Percentiles rank a stretch among this genome's conserved stretches.
phyloP scores from a whole-genome alignment of 2,888 invertebrate genomes.

The Leptinotarsa peninsularis region DNA sequence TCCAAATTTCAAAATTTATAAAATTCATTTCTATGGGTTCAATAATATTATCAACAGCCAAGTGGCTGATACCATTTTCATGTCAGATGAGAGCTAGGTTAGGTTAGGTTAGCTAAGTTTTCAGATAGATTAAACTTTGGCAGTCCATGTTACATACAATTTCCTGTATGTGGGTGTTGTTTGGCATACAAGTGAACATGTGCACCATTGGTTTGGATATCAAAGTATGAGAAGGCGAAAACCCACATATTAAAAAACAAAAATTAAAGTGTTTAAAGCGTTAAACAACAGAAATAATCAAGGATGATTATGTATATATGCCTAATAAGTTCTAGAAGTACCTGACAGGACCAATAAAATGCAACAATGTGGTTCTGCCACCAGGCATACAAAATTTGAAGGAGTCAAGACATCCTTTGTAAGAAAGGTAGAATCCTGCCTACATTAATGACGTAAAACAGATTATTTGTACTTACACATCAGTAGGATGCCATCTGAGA shows the following conservation, averaged over 20 bases:
- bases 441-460: neutral
- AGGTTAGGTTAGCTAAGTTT: no score
- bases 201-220: neutral
- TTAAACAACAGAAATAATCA: no score
- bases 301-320: no score
- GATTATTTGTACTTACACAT: conserved; percentile 78
- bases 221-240: neutral
- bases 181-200: neutral
- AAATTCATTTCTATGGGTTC: no score
- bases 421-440: neutral
- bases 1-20: no score
- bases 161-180: neutral
- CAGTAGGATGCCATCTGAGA: conserved; percentile 81
- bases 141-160: neutral
- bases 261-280: neutral
- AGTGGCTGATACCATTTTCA: no score
- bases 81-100: no score
- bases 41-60: no score
- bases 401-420: neutral
- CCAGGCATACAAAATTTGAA: neutral
- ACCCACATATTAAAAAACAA: neutral
- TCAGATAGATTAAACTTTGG: neutral
- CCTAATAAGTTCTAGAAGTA: no score
- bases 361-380: neutral
- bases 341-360: no score